Evolutionary conservation across 2,113 vertebrate genomes (phyloP).

Genomic region (Dipodomys ordii): DNA sequence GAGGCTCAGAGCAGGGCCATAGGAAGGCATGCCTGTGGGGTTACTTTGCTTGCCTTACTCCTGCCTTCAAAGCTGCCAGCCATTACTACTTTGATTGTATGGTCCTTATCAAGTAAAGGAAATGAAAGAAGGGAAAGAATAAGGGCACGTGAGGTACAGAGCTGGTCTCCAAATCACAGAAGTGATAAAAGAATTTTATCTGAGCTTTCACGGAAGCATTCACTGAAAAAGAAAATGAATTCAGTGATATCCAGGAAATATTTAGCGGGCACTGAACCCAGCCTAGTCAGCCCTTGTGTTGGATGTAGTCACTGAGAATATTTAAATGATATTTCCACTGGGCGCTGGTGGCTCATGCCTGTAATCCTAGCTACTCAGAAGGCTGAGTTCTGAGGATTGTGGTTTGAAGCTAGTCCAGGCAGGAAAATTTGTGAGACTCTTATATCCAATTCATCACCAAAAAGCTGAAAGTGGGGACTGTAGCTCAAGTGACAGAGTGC

Average conservation of each 20-base stretch:
- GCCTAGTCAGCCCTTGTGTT: not conserved
- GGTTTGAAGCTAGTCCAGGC: no score
- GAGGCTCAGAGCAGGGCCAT: not conserved
- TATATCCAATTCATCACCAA: no score
- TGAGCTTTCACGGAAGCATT: not conserved
- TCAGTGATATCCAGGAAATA: not conserved
- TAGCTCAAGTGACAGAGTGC: no score
- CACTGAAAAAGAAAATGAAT: not conserved
- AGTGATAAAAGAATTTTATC: not conserved
- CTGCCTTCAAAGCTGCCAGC: not conserved
- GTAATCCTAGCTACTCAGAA: no score
- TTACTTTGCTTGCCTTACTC: not conserved
- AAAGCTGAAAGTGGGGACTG: no score
- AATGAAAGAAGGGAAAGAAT: slow-evolving; percentile 1
- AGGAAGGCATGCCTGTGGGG: not conserved
- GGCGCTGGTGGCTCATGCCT: no score
- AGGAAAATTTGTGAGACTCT: no score
- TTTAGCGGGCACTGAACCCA: not conserved
- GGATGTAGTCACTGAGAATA: not conserved
- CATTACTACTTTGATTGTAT: not conserved
- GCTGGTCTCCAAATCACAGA: not conserved
- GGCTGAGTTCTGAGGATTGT: no score
- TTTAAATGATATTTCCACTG: not conserved
- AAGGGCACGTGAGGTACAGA: not conserved
- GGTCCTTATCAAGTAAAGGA: not conserved